A percentile compares a stretch with the other conserved stretches of the same genome.
These are phyloP conservation scores for Sebastes kiyomatsui DNA, from an alignment of 2,797 vertebrate genomes.

Conservation along the genomic window DNA sequence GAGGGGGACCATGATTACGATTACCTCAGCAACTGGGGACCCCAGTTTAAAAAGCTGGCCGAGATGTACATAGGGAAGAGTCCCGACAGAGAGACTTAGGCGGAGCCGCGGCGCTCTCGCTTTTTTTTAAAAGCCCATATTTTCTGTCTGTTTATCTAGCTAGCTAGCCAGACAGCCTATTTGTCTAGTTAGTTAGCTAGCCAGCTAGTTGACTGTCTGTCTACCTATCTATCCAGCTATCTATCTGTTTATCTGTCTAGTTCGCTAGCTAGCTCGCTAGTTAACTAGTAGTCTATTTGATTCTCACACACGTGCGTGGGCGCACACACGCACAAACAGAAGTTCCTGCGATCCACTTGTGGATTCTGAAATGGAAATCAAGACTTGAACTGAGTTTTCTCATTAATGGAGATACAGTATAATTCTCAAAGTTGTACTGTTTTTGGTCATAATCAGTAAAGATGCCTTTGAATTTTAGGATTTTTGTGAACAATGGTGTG, in stretches of 20 bases:
- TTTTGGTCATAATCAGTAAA: slow-evolving; percentile 83
- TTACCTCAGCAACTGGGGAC: slow-evolving; percentile 97
- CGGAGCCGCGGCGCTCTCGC: background rate
- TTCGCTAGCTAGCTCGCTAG: slow-evolving; percentile 68
- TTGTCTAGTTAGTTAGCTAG: slow-evolving; percentile 57
- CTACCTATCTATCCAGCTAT: slow-evolving; percentile 71
- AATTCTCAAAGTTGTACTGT: slow-evolving; percentile 70
- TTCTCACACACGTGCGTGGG: slow-evolving; percentile 30
- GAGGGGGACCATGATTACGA: slow-evolving; percentile 98
- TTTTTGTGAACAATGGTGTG: slow-evolving; percentile 86
- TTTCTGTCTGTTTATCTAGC: slow-evolving; percentile 51
- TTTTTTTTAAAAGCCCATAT: slow-evolving; percentile 28
- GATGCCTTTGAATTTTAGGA: slow-evolving; percentile 87
- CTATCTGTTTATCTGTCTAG: slow-evolving; percentile 70
- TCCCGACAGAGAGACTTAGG: slow-evolving; percentile 89
- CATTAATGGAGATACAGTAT: slow-evolving; percentile 51
- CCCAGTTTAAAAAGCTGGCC: slow-evolving; percentile 94
- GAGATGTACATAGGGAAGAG: slow-evolving; percentile 98
- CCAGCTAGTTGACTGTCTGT: slow-evolving; percentile 51
- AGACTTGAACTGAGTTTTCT: slow-evolving; percentile 65
- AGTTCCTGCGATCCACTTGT: slow-evolving; percentile 11
- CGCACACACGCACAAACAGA: slow-evolving; percentile 2
- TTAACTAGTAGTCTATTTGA: slow-evolving; percentile 65
- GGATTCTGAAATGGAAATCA: slow-evolving; percentile 42
- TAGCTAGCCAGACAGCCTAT: slow-evolving; percentile 48